These are phyloP conservation scores for Carabus problematicus DNA, from an alignment of 2,888 invertebrate species.

Conservation along the genomic window DNA sequence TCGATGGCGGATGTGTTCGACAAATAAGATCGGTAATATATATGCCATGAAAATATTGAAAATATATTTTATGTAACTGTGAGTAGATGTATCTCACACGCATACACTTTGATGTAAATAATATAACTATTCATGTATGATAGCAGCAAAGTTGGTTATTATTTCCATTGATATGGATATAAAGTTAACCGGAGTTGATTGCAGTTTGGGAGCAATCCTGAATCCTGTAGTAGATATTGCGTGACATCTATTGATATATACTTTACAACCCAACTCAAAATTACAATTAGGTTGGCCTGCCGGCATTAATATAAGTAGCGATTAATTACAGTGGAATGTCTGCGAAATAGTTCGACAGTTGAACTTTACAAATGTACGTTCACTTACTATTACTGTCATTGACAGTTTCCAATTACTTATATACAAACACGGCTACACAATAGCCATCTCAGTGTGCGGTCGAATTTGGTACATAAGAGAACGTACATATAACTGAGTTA, in stretches of 20 bases:
- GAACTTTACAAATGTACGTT: constrained; percentile 24
- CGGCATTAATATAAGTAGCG: not conserved
- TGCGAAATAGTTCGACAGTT: constrained; percentile 26
- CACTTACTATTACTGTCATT: constrained; percentile 23
- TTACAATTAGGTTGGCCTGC: constrained; percentile 15
- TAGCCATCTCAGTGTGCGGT: constrained; percentile 9
- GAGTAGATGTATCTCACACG: no score
- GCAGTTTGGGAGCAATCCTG: not conserved
- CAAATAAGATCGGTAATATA: no score
- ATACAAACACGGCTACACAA: constrained; percentile 21
- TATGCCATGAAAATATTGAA: no score
- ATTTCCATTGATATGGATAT: no score
- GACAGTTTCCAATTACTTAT: constrained; percentile 27
- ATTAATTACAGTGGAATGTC: not conserved
- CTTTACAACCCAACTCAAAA: not conserved
- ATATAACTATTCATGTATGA: no score
- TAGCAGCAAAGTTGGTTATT: no score
- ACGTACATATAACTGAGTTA: constrained; percentile 22
- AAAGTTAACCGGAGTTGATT: constrained; percentile 5
- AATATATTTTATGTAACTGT: no score
- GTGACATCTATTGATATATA: not conserved
- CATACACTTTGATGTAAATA: no score
- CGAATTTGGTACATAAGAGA: constrained; percentile 22
- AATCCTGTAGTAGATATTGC: not conserved
- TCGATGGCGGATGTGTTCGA: no score